Percentiles rank a stretch among this genome's conserved stretches.
phyloP scores from a whole-genome alignment of 2,888 invertebrate genomes.

The Cryptops parisi region DNA sequence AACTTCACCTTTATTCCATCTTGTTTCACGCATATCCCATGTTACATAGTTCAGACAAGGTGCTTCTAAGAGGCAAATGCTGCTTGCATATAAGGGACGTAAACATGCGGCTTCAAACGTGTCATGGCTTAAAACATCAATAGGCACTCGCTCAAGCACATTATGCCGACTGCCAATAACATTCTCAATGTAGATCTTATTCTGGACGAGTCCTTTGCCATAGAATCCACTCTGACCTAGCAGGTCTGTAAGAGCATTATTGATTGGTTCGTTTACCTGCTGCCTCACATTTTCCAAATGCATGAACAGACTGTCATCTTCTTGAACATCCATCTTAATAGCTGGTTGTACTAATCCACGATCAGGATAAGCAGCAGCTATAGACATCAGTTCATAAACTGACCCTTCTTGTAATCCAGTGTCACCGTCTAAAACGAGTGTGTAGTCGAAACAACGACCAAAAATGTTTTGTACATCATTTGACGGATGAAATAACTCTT shows the following conservation, averaged over 20 bases:
- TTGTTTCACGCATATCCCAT: constrained; percentile 18
- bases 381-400: constrained; percentile 17
- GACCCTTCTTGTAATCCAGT: constrained; percentile 15
- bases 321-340: constrained; percentile 17
- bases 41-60: constrained; percentile 19
- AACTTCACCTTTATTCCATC: constrained; percentile 19
- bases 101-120: constrained; percentile 19
- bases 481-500: constrained; percentile 16
- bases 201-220: constrained; percentile 17
- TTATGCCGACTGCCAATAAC: constrained; percentile 15
- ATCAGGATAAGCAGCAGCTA: constrained; percentile 18
- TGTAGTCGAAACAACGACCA: constrained; percentile 17
- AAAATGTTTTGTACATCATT: constrained; percentile 15
- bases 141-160: constrained; percentile 15
- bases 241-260: constrained; percentile 17
- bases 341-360: constrained; percentile 18
- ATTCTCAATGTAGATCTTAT: constrained; percentile 17
- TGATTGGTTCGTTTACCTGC: constrained; percentile 18
- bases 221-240: constrained; percentile 18
- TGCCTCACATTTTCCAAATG: constrained; percentile 17
- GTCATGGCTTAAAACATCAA: constrained; percentile 18
- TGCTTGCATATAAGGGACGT: constrained; percentile 17
- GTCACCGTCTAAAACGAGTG: constrained; percentile 17
- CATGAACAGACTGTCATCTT: constrained; percentile 17
- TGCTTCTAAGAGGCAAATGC: constrained; percentile 16